These are phyloP conservation scores for Lordiphosa clarofinis DNA, from an alignment of 1,140 invertebrate genomes.

Conservation along the genomic window DNA sequence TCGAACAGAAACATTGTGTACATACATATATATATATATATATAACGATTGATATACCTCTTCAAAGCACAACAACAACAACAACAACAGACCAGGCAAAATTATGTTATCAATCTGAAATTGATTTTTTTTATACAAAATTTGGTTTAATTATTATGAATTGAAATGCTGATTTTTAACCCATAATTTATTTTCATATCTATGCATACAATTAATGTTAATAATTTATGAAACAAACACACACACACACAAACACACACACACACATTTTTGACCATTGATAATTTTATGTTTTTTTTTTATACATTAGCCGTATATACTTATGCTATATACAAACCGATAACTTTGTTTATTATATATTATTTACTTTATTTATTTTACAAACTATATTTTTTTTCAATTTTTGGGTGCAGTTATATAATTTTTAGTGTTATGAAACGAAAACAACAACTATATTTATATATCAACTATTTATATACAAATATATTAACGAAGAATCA, in stretches of 20 bases:
- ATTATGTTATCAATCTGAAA: no score
- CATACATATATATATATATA: slow-evolving; percentile 7
- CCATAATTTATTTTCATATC: slow-evolving; percentile 61
- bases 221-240: slow-evolving; percentile 65
- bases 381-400: slow-evolving; percentile 31
- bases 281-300: slow-evolving; percentile 71
- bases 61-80: background rate
- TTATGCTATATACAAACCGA: slow-evolving; percentile 47
- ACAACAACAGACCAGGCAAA: no score
- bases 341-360: slow-evolving; percentile 56
- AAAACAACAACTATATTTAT: background rate
- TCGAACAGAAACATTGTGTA: slow-evolving; percentile 18
- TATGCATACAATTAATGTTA: slow-evolving; percentile 60
- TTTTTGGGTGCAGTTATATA: slow-evolving; percentile 67
- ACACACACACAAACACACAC: slow-evolving; percentile 23
- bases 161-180: slow-evolving; percentile 22
- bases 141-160: slow-evolving; percentile 1
- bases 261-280: slow-evolving; percentile 59
- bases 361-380: slow-evolving; percentile 45
- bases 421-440: slow-evolving; percentile 41
- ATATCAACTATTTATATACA: slow-evolving; percentile 32
- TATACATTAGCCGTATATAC: slow-evolving; percentile 17
- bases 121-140: background rate
- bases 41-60: slow-evolving; percentile 3
- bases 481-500: slow-evolving; percentile 5